Evolutionary conservation across 2,888 invertebrate genomes (phyloP), one percentile per base, ranked within the genome.

Genomic region (Trilocha varians): DNA sequence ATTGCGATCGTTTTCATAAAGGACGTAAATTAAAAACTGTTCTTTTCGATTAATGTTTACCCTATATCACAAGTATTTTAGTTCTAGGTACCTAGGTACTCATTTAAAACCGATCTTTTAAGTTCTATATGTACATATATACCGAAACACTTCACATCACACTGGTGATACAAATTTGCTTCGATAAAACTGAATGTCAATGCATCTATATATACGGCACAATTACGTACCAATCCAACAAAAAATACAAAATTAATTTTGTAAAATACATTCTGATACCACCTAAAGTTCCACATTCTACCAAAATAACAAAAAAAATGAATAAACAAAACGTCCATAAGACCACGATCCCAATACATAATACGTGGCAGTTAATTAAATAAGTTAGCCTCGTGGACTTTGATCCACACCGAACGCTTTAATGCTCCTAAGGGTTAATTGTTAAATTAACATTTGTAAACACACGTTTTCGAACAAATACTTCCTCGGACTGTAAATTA

Each of bases 351-450:
- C 25, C 25, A 11, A 25, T 5, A 25, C 25, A 4, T 25, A 25
- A 18, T 8, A 18, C 18, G 8, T 18, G 8, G 25, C 25, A 25
- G 25, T 25, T 2, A 47, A 49, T 49, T 44, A 45, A 49, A 42
- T 45, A 25, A 25, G 25, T 25, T 11, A 9, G 25, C 25, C 8
- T n/a, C n/a, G 1, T 25, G 25, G 25, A 25, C 25, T 25, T 25
- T 25, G 25, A 25, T 25, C 25, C 25, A 9, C 25, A 11, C 25
- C 6, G 25, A 25, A 25, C 25, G 25, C 25, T 25, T n/a, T 1
- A 5, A 9, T 25, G 25, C 25, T 3, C 11, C 25, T 6, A 2
- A 25, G 25, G 25, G 25, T 25, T 25, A 25, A 25, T 25, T 25
- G 25, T 25, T 25, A 9, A 25, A 25, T 25, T 25, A 25, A 6